Evolutionary conservation across 2,888 invertebrate genomes (phyloP), one percentile per base, ranked within the genome.

Genomic region (Drosophila mayaguana): DNA sequence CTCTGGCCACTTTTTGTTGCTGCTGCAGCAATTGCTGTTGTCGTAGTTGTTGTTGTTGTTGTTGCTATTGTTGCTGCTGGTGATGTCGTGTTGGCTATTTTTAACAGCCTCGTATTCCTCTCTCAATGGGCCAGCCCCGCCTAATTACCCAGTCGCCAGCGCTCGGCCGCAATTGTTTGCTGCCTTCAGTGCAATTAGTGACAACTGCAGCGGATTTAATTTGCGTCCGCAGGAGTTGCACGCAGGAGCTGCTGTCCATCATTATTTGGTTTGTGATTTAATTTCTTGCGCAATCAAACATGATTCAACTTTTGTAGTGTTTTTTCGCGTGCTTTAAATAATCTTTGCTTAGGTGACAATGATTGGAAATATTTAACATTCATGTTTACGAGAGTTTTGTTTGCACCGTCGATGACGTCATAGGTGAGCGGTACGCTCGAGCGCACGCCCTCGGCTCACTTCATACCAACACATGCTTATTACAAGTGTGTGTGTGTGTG

Each of bases 31-130:
- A 36, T 22, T 63, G 46, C 16, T 16, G 56, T 11, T 3, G 2
- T 6, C 6, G 28, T 28, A 7, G 2, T 32, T 32, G 32, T 3
- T 61, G 40, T 36, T 60, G 46, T 14, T 59, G 22, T 16, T 62
- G 42, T 32, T 61, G 48, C n/a, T 14, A 53, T 16, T 63, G 72
- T 46, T 25, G 32, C 40, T 61, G 62, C 12, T 36, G 51, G 38
- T 66, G 53, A 22, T 63, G 62, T 67, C 73, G 70, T 65, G 63
- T 51, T 66, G 43, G 60, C 72, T 79, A 78, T 79, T 72, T 78
- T 56, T 75, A 78, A 53, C 55, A n/a, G 46, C 59, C 45, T 14
- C 42, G 22, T n/a, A 25, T 22, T 11, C 28, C 25, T 36, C n/a
- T 7, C 50, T 28, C 25, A 3, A 25, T 25, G 12, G 18, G 38